These are phyloP conservation scores for Coleophora deauratella DNA, from an alignment of 2,888 invertebrate genomes.

Conservation along the genomic window DNA sequence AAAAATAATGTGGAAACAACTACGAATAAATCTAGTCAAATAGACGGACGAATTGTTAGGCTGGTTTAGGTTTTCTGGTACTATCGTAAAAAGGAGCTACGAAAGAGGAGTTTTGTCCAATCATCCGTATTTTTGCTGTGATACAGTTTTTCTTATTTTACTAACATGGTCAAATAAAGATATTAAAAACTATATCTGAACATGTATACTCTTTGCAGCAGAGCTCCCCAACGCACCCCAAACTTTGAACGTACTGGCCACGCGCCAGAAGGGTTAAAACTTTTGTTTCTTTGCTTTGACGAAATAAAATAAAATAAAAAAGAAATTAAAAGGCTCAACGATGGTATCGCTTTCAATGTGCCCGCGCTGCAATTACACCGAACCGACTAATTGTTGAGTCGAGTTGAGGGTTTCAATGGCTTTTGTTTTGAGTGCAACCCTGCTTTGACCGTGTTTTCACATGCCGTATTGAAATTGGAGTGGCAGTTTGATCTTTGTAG, in stretches of 20 bases:
- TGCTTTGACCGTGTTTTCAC: conserved; percentile 63
- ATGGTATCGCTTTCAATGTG: conserved; percentile 63
- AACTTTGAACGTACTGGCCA: conserved; percentile 51
- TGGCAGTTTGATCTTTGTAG: conserved; percentile 32
- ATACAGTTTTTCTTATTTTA: too few relatives aligned
- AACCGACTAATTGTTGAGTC: conserved; percentile 65
- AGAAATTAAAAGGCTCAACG: conserved; percentile 36
- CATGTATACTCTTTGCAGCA: not conserved
- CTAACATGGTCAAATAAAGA: too few relatives aligned
- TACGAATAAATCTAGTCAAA: too few relatives aligned
- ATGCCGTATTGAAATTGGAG: conserved; percentile 60
- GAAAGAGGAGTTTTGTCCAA: too few relatives aligned
- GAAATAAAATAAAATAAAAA: conserved; percentile 43
- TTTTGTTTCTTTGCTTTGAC: conserved; percentile 49
- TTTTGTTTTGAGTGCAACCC: conserved; percentile 54
- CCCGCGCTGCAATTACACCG: conserved; percentile 52
- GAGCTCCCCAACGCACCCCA: conserved; percentile 20
- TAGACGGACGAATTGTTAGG: too few relatives aligned
- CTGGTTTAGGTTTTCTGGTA: too few relatives aligned
- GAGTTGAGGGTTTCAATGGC: conserved; percentile 37
- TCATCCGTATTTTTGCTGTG: too few relatives aligned
- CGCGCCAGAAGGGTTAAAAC: conserved; percentile 56
- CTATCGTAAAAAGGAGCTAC: too few relatives aligned
- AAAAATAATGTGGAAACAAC: too few relatives aligned
- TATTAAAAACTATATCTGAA: too few relatives aligned